Percentiles rank a stretch among this genome's conserved stretches.
Evolutionary conservation across 2,888 invertebrate genomes (phyloP).

Genomic region (Dorcus hopei): DNA sequence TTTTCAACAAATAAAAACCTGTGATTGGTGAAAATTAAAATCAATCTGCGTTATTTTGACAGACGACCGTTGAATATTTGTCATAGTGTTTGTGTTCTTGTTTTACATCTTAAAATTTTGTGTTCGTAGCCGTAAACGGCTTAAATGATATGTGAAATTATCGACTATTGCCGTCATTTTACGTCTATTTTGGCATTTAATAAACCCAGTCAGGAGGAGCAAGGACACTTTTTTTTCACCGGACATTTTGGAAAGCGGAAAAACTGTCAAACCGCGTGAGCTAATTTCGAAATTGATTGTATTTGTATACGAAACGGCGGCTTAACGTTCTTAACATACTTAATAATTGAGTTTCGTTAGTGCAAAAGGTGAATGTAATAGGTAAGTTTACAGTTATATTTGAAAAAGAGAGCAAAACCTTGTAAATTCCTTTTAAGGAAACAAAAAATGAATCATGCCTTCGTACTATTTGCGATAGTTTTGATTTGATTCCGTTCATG

Average conservation of each 20-base stretch:
- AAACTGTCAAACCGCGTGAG: slow-evolving; percentile 15
- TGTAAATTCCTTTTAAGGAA: slow-evolving; percentile 19
- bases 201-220: too few species aligned
- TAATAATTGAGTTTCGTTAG: too few species aligned
- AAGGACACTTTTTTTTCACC: slow-evolving; percentile 16
- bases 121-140: not conserved
- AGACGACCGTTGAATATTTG: too few species aligned
- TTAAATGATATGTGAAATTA: too few species aligned
- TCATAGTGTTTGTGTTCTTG: too few species aligned
- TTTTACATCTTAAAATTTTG: slow-evolving; percentile 20
- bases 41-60: slow-evolving; percentile 30
- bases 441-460: slow-evolving; percentile 19
- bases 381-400: not conserved
- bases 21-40: slow-evolving; percentile 30
- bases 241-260: slow-evolving; percentile 26
- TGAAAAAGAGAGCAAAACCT: slow-evolving; percentile 13
- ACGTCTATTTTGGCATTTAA: too few species aligned
- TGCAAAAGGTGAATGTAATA: not conserved
- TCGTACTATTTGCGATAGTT: slow-evolving; percentile 8
- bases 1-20: not conserved
- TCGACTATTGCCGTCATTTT: too few species aligned
- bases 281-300: slow-evolving; percentile 3
- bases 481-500: not conserved
- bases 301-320: not conserved
- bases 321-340: too few species aligned